These are phyloP conservation scores for Netelia inedita DNA, from an alignment of 2,888 invertebrate genomes.

Conservation along the genomic window DNA sequence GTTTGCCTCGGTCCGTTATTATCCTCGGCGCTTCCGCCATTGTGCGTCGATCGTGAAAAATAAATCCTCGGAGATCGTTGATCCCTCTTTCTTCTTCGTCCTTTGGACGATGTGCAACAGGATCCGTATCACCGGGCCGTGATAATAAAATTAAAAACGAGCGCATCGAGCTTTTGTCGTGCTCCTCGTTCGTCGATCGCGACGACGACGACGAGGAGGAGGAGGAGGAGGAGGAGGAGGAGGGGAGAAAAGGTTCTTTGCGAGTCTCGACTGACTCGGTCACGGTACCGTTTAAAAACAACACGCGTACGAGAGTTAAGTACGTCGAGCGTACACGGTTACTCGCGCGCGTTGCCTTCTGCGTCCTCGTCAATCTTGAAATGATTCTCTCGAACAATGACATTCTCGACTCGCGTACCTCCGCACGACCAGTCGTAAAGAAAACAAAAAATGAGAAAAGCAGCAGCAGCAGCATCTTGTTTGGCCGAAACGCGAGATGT, in stretches of 20 bases:
- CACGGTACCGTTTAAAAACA: slow-evolving; percentile 67
- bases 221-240: neutral
- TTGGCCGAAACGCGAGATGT: too few species aligned
- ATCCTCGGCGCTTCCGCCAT: slow-evolving; percentile 22
- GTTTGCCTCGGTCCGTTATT: slow-evolving; percentile 35
- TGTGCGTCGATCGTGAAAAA: slow-evolving; percentile 35
- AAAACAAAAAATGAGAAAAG: too few species aligned
- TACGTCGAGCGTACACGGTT: neutral
- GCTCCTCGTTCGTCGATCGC: neutral
- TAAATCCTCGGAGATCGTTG: slow-evolving; percentile 20
- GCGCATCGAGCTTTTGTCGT: too few species aligned
- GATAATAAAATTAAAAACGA: too few species aligned
- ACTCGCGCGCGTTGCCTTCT: too few species aligned
- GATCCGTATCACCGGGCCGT: too few species aligned
- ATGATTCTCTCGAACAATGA: too few species aligned
- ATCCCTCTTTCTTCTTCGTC: neutral
- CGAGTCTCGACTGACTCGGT: slow-evolving; percentile 57
- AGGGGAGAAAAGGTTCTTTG: neutral
- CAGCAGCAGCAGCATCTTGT: too few species aligned
- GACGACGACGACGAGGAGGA: neutral
- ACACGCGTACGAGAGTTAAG: slow-evolving; percentile 37
- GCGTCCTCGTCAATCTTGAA: too few species aligned
- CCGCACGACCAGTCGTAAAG: too few species aligned
- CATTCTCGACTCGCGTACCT: too few species aligned
- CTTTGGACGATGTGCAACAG: too few species aligned